These are phyloP conservation scores for Melipona bicolor DNA, from an alignment of 2,888 invertebrate genomes.

Conservation along the genomic window DNA sequence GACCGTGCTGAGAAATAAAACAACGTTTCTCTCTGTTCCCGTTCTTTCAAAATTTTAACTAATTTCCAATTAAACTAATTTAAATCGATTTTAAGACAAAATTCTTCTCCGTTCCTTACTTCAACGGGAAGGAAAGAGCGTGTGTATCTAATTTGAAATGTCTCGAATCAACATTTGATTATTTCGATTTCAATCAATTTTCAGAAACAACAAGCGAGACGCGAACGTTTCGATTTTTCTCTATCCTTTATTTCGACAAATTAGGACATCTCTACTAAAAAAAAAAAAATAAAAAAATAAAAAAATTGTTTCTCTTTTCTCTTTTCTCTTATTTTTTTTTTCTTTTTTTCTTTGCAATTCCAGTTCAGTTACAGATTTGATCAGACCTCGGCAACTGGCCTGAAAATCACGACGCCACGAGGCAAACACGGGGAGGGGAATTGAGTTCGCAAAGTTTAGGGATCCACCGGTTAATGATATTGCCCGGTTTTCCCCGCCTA, in stretches of 20 bases:
- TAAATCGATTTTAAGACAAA: too few species aligned
- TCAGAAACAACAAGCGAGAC: background rate
- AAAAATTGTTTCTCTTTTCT: background rate
- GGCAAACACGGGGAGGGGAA: conserved; percentile 59
- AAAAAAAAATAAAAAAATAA: background rate
- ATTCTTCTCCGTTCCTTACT: too few species aligned
- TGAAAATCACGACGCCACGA: conserved; percentile 48
- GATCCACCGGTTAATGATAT: conserved; percentile 76
- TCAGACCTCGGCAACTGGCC: conserved; percentile 37
- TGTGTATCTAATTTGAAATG: too few species aligned
- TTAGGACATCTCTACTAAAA: background rate
- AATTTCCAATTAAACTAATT: too few species aligned
- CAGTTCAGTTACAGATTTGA: conserved; percentile 11
- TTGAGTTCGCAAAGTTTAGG: conserved; percentile 77
- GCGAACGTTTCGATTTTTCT: background rate
- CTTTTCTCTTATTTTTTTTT: background rate
- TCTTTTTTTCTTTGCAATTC: background rate
- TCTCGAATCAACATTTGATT: too few species aligned
- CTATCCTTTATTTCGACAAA: background rate
- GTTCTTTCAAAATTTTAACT: too few species aligned
- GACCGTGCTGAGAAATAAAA: too few species aligned
- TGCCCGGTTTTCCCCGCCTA: conserved; percentile 70
- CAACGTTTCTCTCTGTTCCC: too few species aligned
- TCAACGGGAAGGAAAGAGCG: too few species aligned
- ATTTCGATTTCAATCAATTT: too few species aligned